phyloP scores from a whole-genome alignment of 2,888 invertebrate species.

The Neoascia interrupta region DNA sequence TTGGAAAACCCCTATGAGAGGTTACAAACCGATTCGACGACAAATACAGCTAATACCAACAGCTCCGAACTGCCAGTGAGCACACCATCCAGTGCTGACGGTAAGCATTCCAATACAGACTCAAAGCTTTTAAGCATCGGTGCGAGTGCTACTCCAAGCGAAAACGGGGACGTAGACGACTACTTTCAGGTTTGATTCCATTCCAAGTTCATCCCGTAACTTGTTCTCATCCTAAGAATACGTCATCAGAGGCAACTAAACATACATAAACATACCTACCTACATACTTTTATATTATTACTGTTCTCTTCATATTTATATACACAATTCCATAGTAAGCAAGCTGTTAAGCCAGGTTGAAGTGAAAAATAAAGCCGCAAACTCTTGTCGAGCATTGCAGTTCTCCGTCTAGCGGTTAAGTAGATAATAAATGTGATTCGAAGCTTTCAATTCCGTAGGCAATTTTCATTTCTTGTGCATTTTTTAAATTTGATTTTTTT shows the following conservation, averaged over 20 bases:
- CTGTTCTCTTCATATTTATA: constrained; percentile 1
- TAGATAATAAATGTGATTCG: constrained; percentile 61
- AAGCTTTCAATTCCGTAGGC: constrained; percentile 60
- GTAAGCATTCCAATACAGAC: constrained; percentile 56
- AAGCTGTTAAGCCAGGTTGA: constrained; percentile 9
- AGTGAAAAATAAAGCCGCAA: constrained; percentile 23
- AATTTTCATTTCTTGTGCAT: constrained; percentile 41
- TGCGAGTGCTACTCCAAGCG: constrained; percentile 67
- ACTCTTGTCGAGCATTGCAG: constrained; percentile 28
- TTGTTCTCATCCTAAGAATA: constrained; percentile 51
- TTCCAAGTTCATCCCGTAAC: no score
- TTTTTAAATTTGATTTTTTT: constrained; percentile 13
- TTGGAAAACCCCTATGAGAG: constrained; percentile 86
- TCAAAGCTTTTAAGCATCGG: constrained; percentile 49
- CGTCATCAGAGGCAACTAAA: constrained; percentile 63
- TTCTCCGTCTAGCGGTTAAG: constrained; percentile 48
- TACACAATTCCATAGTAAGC: constrained; percentile 21
- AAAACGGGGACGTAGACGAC: constrained; percentile 78
- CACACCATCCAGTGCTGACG: constrained; percentile 55
- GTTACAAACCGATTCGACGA: constrained; percentile 79
- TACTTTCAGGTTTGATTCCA: constrained; percentile 79
- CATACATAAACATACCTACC: constrained; percentile 28
- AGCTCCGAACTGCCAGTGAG: constrained; percentile 63
- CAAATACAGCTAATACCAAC: constrained; percentile 67
- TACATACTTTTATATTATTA: constrained; percentile 13